Conservation (phyloP, 2,888 invertebrate species). For the Macrosiphum euphorbiae region DNA sequence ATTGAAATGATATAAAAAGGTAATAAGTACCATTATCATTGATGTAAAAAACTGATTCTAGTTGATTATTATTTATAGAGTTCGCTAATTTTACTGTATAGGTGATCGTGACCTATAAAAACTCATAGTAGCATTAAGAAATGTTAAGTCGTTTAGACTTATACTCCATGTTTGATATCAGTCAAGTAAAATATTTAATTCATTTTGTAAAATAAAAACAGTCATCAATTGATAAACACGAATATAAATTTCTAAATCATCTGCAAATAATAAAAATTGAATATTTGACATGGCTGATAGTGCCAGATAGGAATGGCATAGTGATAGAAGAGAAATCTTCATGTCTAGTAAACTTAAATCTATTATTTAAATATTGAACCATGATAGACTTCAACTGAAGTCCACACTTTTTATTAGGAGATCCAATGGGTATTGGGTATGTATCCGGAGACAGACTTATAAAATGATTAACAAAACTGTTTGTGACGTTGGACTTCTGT, state of each 20-base stretch:
- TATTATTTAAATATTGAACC: no score
- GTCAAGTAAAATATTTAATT: neutral
- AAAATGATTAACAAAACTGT: no score
- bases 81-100: neutral
- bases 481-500: no score
- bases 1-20: neutral
- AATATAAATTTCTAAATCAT: neutral
- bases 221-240: neutral
- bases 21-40: neutral
- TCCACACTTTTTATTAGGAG: no score
- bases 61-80: constrained; percentile 6
- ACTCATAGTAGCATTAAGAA: neutral
- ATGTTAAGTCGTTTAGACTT: neutral
- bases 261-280: neutral
- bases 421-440: no score
- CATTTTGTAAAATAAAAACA: neutral
- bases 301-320: no score
- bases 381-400: no score
- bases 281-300: neutral
- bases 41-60: neutral
- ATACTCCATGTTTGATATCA: neutral
- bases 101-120: neutral
- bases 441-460: no score
- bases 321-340: no score
- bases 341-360: no score